Percentiles rank a stretch among this genome's conserved stretches.
These are phyloP conservation scores for Ceriagrion tenellum DNA, from an alignment of 2,888 invertebrate genomes.

Conservation along the genomic window DNA sequence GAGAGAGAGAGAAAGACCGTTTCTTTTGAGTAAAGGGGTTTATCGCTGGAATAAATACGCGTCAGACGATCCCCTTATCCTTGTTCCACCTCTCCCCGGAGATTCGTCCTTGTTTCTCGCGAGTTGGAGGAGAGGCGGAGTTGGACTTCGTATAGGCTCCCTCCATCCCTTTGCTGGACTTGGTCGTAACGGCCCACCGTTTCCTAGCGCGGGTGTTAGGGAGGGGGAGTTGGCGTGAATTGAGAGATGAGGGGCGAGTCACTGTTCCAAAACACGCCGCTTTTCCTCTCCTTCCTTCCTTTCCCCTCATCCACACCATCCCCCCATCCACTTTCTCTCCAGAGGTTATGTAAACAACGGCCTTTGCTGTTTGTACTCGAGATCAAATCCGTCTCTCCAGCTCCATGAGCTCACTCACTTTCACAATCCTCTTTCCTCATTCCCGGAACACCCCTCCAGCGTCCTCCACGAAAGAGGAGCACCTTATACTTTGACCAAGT, in stretches of 20 bases:
- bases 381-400: background rate
- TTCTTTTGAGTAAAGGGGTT: conserved; percentile 9
- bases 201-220: too few relatives aligned
- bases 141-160: background rate
- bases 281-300: background rate
- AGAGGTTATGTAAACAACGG: background rate
- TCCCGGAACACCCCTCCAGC: background rate
- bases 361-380: background rate
- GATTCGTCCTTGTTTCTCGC: background rate
- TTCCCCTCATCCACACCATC: background rate
- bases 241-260: background rate
- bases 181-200: background rate
- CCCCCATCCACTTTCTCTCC: background rate
- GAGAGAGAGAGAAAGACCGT: too few relatives aligned
- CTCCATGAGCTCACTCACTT: background rate
- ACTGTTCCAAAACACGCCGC: background rate
- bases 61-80: background rate
- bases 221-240: background rate
- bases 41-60: conserved; percentile 27
- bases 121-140: background rate
- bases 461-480: background rate
- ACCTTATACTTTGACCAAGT: too few relatives aligned
- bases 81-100: background rate
- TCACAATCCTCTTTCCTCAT: background rate
- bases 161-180: too few relatives aligned